These are phyloP conservation scores for Drosophila niveifrons DNA, from an alignment of 2,888 invertebrate genomes.

Conservation along the genomic window DNA sequence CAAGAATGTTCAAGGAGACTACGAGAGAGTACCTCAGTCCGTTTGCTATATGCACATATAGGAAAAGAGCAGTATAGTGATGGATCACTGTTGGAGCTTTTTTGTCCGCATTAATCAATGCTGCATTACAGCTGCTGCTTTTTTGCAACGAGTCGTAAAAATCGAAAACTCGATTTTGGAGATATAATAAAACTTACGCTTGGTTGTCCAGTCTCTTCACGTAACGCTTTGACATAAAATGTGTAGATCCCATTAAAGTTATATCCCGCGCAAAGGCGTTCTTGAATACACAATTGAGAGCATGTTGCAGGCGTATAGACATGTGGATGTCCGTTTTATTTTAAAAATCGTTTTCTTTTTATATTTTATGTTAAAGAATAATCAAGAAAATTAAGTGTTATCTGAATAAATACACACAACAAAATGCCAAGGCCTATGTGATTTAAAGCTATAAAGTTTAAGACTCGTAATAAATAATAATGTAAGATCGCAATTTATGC, in stretches of 20 bases:
- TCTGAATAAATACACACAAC: slow-evolving; percentile 3
- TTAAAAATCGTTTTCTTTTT: slow-evolving; percentile 5
- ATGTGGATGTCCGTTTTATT: slow-evolving; percentile 31
- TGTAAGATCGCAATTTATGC: background rate
- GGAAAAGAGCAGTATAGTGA: background rate
- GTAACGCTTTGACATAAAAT: slow-evolving; percentile 71
- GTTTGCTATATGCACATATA: background rate
- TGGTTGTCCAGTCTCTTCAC: slow-evolving; percentile 60
- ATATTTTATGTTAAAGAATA: background rate
- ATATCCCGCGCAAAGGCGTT: slow-evolving; percentile 52
- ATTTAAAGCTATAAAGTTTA: background rate
- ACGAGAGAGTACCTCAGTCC: background rate
- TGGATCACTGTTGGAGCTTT: background rate
- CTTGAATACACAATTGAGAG: slow-evolving; percentile 65
- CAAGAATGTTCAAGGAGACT: slow-evolving; percentile 29
- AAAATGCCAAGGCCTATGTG: background rate
- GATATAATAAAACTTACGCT: slow-evolving; percentile 30
- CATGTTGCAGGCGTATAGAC: slow-evolving; percentile 8
- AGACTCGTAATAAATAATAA: background rate
- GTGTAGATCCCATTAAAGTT: slow-evolving; percentile 73
- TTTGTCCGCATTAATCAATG: background rate
- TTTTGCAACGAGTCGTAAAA: slow-evolving; percentile 25
- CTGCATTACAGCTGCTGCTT: background rate
- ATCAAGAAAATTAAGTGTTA: slow-evolving; percentile 7
- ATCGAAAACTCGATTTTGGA: background rate